Base-by-base conservation (phyloP, 2,113 vertebrate species). In the Crotalus helleri region DNA sequence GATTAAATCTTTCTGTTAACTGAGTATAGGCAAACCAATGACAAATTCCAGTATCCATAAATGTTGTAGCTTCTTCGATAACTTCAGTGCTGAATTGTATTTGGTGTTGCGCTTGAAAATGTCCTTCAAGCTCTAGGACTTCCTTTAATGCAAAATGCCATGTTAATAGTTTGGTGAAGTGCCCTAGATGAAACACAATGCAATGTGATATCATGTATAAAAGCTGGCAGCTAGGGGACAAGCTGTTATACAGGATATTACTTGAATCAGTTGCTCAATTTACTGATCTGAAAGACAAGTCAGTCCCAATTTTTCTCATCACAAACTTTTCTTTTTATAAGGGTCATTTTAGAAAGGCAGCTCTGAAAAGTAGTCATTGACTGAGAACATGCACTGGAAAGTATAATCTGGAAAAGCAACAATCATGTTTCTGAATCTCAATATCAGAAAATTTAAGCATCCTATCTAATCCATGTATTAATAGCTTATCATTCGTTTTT, bases 61-160 rank as follows among this genome's bases (percentile, higher is more conserved):
- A 49, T 85, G 51, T 55, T 49, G 19, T 11, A 81, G 5, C 12
- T 15, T 39, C 26, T 4, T 26, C 57, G 33, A 85, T 91, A 44
- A 17, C 69, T 89, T 95, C 92, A 92, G 53, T 74, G 92, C 86
- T 92, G 29, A 87, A 88, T 93, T 91, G 24, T 85, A 59, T 91
- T 55, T 93, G 29, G 69, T 93, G 92, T 93, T 94, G 93, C 81
- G 89, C 93, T 96, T 95, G 87, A 93, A 96, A 95, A 86, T 89
- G 24, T 29, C 92, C 46, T 91, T 93, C 87, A 85, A 92, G 92
- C 93, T 49, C 46, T 91, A 51, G 92, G 92, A 89, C 39, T 61
- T 87, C n/a, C 24, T 19, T 94, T 55, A 10, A 58, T 89, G 93
- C 54, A 89, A n/a, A 12, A 49, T 91, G 58, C 93, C 93, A 90